These are phyloP conservation scores for Nannospalax galili DNA, from an alignment of 2,113 vertebrate genomes.

Conservation along the genomic window DNA sequence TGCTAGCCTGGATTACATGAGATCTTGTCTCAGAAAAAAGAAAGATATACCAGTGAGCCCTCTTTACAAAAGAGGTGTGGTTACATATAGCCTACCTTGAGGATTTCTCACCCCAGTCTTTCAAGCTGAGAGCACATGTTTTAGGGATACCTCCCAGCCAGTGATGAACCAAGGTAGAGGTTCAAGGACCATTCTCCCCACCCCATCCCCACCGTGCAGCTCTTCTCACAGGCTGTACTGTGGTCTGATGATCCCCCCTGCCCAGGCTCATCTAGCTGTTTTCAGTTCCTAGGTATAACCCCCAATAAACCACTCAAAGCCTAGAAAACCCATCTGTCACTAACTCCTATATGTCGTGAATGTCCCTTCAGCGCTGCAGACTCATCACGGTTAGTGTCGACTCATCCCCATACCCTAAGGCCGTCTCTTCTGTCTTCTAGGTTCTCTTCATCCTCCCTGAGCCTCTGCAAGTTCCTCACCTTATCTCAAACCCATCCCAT, in stretches of 20 bases:
- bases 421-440: background rate
- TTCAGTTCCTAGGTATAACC: background rate
- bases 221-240: background rate
- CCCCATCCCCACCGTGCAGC: rapidly evolving
- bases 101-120: background rate
- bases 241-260: background rate
- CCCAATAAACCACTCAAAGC: background rate
- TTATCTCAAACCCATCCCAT: background rate
- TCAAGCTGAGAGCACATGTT: background rate
- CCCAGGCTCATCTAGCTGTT: background rate
- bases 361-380: background rate
- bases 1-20: background rate
- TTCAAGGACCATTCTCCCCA: too few species aligned
- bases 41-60: background rate
- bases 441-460: background rate
- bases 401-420: background rate
- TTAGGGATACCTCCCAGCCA: background rate
- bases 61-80: background rate
- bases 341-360: background rate
- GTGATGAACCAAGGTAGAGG: background rate
- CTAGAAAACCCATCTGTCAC: background rate
- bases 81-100: background rate
- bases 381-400: too few species aligned
- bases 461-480: background rate
- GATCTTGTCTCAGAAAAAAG: background rate